These are phyloP conservation scores for Odontothrips loti DNA, from an alignment of 2,888 invertebrate species.

Conservation along the genomic window DNA sequence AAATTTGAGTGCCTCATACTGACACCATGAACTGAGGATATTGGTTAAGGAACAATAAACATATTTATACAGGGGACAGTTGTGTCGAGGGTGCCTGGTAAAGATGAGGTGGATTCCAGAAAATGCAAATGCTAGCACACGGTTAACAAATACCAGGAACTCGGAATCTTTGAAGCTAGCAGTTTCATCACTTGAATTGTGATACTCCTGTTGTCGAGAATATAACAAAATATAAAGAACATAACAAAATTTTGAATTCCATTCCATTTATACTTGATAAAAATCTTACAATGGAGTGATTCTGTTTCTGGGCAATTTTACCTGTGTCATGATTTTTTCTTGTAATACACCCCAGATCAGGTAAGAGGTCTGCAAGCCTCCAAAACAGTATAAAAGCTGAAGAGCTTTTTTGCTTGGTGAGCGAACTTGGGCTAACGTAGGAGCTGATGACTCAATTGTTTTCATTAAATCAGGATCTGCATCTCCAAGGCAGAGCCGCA, in stretches of 20 bases:
- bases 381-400: slow-evolving; percentile 70
- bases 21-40: slow-evolving; percentile 98
- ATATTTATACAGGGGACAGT: slow-evolving; percentile 89
- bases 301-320: slow-evolving; percentile 40
- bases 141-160: slow-evolving; percentile 93
- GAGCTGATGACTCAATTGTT: background rate
- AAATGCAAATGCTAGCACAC: slow-evolving; percentile 76
- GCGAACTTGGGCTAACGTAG: slow-evolving; percentile 46
- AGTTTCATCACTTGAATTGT: slow-evolving; percentile 57
- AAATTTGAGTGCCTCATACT: slow-evolving; percentile 97
- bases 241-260: background rate
- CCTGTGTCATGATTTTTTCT: slow-evolving; percentile 96
- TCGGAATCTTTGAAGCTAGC: slow-evolving; percentile 87
- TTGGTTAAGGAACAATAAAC: slow-evolving; percentile 95
- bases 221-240: slow-evolving; percentile 29
- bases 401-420: slow-evolving; percentile 57
- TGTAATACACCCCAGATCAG: slow-evolving; percentile 95
- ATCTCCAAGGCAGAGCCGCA: slow-evolving; percentile 54
- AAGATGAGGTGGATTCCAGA: slow-evolving; percentile 61
- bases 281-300: background rate
- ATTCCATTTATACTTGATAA: background rate
- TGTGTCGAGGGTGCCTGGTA: slow-evolving; percentile 62
- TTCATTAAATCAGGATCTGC: slow-evolving; percentile 40
- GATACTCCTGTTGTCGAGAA: slow-evolving; percentile 56
- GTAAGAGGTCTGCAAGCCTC: slow-evolving; percentile 85